Evolutionary conservation across 2,888 invertebrate genomes (phyloP), one percentile per base, ranked within the genome.

Genomic region (Dynastes tityus): DNA sequence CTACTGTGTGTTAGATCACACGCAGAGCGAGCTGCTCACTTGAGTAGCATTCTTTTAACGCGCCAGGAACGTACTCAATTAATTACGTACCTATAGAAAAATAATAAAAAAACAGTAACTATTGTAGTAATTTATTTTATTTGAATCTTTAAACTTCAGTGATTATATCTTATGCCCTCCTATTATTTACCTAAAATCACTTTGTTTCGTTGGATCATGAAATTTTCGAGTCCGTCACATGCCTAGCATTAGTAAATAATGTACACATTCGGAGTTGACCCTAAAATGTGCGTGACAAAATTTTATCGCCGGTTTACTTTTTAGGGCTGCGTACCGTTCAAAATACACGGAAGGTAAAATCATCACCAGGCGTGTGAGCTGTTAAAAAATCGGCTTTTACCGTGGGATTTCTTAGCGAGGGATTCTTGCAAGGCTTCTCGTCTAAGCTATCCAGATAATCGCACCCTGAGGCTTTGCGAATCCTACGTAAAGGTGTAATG

Each of bases 381-480:
- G 16, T 73, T 58, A 53, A 70, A 70, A 73, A 74, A 74, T 74
- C 73, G 55, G 73, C 73, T 74, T 58, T 74, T 37, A 74, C 73
- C 61, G 73, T 29, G 45, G 73, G 73, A 74, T 74, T 74, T 74
- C 73, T 74, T 74, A 74, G 61, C 61, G 61, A 74, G 73, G 73
- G 61, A 22, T 74, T 74, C 61, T 49, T 61, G 61, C 37, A n/a
- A 4, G 73, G 73, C 49, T 74, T 74, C 61, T 11, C 1, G 61
- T 55, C 45, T 74, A 74, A 74, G 61, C 73, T 58, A 8, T 55
- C 40, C 29, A 74, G 73, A 74, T 74, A 74, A 74, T 74, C 73
- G 55, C 73, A 11, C 61, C 73, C 27, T 2, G 13, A 16, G 73
- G 63, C 32, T 45, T 40, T 63, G 61, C 61, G 27, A 61, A 45